phyloP scores from a whole-genome alignment of 2,113 vertebrate species.

The Choloepus hoffmanni region DNA sequence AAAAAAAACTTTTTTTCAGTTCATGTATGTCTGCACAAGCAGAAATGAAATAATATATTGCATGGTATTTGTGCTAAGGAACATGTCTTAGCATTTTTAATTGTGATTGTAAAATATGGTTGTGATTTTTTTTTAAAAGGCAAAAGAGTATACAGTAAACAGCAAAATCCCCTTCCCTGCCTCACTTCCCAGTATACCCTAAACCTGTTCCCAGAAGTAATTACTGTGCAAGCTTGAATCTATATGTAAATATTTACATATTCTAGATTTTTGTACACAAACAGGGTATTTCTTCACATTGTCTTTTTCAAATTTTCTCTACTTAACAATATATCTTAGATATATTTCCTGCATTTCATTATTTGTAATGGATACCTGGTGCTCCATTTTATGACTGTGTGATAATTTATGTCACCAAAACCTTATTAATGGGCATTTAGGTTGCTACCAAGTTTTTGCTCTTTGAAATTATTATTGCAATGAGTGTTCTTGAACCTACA shows the following conservation, averaged over 20 bases:
- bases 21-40: neutral
- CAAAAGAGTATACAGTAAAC: neutral
- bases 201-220: conserved; percentile 20
- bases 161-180: neutral
- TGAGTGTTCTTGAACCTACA: neutral
- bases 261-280: neutral
- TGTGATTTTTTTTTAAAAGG: neutral
- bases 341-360: conserved; percentile 1
- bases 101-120: neutral
- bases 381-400: neutral
- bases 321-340: neutral
- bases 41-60: conserved; percentile 16
- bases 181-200: neutral
- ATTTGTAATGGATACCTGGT: neutral
- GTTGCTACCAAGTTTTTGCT: conserved; percentile 4
- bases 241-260: neutral
- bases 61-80: neutral
- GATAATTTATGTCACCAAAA: neutral
- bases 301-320: neutral
- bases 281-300: neutral
- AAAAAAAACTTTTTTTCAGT: neutral
- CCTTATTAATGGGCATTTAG: neutral
- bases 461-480: neutral
- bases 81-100: neutral
- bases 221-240: neutral